Evolutionary conservation across 2,888 invertebrate species (phyloP).

Genomic region (Phrixothrix hirtus): DNA sequence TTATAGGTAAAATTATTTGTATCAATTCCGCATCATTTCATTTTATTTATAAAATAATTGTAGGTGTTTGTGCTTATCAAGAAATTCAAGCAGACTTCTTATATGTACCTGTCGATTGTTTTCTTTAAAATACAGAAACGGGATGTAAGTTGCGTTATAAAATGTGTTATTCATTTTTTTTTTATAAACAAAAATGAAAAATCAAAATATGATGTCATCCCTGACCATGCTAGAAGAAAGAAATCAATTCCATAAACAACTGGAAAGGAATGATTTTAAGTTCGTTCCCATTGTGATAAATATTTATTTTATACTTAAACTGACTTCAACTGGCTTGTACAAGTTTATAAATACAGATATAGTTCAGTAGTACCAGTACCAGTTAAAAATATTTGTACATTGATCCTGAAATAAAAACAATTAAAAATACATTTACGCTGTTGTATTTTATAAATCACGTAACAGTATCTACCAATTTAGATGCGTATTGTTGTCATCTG

Average conservation of each 20-base stretch:
- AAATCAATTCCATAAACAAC: too few species aligned
- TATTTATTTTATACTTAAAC: conserved; percentile 58
- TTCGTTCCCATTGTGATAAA: conserved; percentile 51
- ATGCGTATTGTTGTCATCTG: conserved; percentile 41
- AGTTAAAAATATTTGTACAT: conserved; percentile 57
- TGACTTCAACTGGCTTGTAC: conserved; percentile 55
- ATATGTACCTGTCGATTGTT: too few species aligned
- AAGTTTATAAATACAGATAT: conserved; percentile 56
- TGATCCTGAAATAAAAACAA: conserved; percentile 55
- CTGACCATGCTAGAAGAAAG: too few species aligned
- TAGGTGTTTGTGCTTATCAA: too few species aligned
- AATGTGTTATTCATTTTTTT: too few species aligned
- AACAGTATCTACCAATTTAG: conserved; percentile 42
- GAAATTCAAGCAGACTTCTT: too few species aligned
- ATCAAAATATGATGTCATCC: too few species aligned
- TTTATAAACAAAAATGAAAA: too few species aligned
- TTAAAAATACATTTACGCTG: conserved; percentile 53
- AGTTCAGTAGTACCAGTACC: conserved; percentile 49
- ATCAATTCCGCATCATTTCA: too few species aligned
- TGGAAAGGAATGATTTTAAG: conserved; percentile 3
- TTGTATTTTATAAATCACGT: conserved; percentile 34
- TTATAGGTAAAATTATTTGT: too few species aligned
- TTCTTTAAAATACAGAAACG: too few species aligned
- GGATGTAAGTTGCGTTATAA: background rate
- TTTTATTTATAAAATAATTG: too few species aligned